A percentile compares a stretch with the other conserved stretches of the same genome.
Conservation (phyloP, 2,888 invertebrate genomes). For the Apoderus coryli region DNA sequence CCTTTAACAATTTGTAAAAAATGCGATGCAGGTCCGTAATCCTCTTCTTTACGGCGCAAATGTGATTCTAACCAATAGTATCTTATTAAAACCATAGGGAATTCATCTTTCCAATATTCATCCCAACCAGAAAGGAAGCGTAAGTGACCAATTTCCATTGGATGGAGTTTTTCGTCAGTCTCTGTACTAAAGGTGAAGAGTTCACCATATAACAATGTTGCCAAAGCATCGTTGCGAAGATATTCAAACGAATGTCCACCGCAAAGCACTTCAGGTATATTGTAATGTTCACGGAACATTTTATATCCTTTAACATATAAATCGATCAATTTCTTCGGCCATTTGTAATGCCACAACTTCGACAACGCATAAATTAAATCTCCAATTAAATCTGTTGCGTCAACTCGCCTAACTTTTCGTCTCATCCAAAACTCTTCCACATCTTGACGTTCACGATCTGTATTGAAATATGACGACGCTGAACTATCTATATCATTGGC, state of each 20-base stretch:
- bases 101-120: conserved; percentile 33
- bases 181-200: conserved; percentile 27
- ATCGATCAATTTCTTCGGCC: conserved; percentile 45
- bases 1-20: conserved; percentile 31
- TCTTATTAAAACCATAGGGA: conserved; percentile 33
- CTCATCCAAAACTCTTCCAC: conserved; percentile 47
- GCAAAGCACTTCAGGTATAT: conserved; percentile 34
- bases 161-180: conserved; percentile 24
- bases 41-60: conserved; percentile 36
- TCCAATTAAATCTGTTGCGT: conserved; percentile 45
- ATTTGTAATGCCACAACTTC: conserved; percentile 45
- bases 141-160: conserved; percentile 34
- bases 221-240: conserved; percentile 34
- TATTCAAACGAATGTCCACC: conserved; percentile 29
- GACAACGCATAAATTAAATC: conserved; percentile 43
- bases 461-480: conserved; percentile 44
- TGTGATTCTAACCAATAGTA: conserved; percentile 42
- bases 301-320: conserved; percentile 31
- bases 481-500: conserved; percentile 25
- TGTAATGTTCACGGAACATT: conserved; percentile 36
- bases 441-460: conserved; percentile 47
- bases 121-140: conserved; percentile 34
- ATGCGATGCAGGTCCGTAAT: conserved; percentile 36
- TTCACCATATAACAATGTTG: conserved; percentile 40
- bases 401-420: conserved; percentile 38